Percentiles rank a stretch among this genome's conserved stretches.
Evolutionary conservation across 2,113 vertebrate species (phyloP).

Genomic region (Rynchops niger): DNA sequence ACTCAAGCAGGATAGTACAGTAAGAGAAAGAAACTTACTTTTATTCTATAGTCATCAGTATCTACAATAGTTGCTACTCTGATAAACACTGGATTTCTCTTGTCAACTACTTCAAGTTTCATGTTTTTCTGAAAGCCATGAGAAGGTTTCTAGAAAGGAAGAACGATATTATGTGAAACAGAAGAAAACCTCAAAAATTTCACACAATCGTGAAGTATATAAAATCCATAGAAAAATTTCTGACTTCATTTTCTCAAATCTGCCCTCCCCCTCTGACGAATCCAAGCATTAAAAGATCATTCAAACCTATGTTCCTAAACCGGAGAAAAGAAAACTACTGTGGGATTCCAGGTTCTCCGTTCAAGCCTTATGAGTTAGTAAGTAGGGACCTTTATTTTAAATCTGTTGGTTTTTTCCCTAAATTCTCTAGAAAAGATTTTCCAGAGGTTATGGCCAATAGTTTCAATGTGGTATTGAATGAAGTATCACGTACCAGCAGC

Average conservation of each 20-base stretch:
- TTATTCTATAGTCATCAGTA: constrained; percentile 83
- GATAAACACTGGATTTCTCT: constrained; percentile 83
- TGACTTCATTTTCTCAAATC: background rate
- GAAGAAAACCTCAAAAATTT: background rate
- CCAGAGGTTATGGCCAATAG: background rate
- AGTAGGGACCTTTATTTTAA: background rate
- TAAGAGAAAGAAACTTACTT: constrained; percentile 69
- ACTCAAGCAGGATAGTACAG: background rate
- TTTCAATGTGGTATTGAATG: background rate
- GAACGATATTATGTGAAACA: background rate
- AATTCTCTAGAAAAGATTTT: background rate
- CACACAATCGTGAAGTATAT: background rate
- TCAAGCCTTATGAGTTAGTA: background rate
- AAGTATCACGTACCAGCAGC: background rate
- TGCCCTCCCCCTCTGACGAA: background rate
- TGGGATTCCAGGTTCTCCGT: background rate
- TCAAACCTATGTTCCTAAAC: background rate
- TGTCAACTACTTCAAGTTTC: constrained; percentile 86
- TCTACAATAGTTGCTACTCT: constrained; percentile 83
- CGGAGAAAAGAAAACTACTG: background rate
- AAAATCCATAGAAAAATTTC: background rate
- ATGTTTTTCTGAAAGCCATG: constrained; percentile 86
- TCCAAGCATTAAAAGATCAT: background rate
- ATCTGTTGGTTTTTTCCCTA: rapidly evolving
- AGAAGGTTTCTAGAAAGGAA: constrained; percentile 77